Percentiles rank a stretch among this genome's conserved stretches.
Evolutionary conservation across 2,113 vertebrate species (phyloP).

Genomic region (Macrotus californicus): DNA sequence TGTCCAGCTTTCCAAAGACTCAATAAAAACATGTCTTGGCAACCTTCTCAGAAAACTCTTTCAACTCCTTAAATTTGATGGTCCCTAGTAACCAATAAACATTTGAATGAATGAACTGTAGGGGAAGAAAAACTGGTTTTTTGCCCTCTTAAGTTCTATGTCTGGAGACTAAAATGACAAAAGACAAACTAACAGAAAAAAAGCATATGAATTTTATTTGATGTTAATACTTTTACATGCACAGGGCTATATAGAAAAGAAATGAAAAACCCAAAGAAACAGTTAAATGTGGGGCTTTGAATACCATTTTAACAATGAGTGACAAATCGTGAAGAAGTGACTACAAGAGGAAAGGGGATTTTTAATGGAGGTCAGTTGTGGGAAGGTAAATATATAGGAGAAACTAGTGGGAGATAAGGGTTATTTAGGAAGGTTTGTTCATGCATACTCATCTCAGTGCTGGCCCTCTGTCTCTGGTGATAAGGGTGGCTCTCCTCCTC

Average conservation of each 20-base stretch:
- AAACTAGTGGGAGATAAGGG: neutral
- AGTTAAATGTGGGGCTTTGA: neutral
- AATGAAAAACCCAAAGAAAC: neutral
- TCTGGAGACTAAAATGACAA: neutral
- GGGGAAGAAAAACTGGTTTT: neutral
- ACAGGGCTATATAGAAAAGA: neutral
- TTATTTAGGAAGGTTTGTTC: neutral
- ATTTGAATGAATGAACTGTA: neutral
- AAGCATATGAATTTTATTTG: neutral
- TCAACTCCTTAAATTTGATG: neutral
- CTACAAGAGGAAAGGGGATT: neutral
- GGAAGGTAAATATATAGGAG: neutral
- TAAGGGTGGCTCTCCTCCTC: neutral
- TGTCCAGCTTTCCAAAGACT: neutral
- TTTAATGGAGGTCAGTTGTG: neutral
- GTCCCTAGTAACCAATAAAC: neutral
- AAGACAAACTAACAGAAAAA: neutral
- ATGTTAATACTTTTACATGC: constrained; percentile 11
- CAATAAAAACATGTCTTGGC: constrained; percentile 16
- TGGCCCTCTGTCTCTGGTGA: neutral
- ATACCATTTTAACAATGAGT: constrained; percentile 1
- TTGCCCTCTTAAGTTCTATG: neutral
- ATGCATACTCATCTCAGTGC: neutral
- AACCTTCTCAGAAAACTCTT: neutral
- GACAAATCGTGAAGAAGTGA: neutral